These are phyloP conservation scores for Actenoides lindsayi DNA, from an alignment of 2,113 vertebrate species.

Conservation along the genomic window DNA sequence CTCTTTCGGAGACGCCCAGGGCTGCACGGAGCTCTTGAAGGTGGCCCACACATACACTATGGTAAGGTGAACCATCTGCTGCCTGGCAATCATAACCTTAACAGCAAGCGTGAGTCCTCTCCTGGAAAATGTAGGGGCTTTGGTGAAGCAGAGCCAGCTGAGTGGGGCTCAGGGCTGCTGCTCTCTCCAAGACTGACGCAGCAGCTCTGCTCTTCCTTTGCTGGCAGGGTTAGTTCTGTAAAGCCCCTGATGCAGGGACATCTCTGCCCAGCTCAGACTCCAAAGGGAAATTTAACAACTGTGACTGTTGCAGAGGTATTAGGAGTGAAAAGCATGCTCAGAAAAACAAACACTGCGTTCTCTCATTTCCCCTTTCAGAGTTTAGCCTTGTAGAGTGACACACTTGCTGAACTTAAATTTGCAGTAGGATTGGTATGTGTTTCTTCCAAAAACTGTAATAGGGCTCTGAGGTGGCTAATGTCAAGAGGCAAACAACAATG, in stretches of 20 bases:
- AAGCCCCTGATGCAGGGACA: neutral
- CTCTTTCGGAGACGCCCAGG: conserved; percentile 95
- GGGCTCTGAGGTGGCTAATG: fast-evolving
- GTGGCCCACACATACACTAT: conserved; percentile 95
- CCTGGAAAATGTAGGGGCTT: neutral
- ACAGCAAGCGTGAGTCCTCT: neutral
- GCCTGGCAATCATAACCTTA: neutral
- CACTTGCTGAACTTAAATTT: neutral
- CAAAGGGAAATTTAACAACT: neutral
- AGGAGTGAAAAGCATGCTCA: neutral
- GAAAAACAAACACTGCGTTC: neutral
- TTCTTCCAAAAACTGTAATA: neutral
- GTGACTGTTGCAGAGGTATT: neutral
- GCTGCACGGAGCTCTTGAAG: conserved; percentile 90
- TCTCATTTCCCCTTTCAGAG: fast-evolving
- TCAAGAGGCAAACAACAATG: neutral
- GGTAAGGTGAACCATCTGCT: conserved; percentile 74
- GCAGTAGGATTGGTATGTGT: fast-evolving
- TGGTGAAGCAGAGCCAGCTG: neutral
- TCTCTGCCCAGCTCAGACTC: neutral
- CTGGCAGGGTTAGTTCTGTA: neutral
- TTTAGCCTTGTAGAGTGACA: neutral
- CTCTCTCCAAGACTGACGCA: neutral
- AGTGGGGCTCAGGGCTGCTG: neutral
- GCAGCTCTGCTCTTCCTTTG: neutral